Percentiles rank a stretch among this genome's conserved stretches.
Conservation (phyloP, 1,140 invertebrate genomes). For the Neuroterus valhalla region DNA sequence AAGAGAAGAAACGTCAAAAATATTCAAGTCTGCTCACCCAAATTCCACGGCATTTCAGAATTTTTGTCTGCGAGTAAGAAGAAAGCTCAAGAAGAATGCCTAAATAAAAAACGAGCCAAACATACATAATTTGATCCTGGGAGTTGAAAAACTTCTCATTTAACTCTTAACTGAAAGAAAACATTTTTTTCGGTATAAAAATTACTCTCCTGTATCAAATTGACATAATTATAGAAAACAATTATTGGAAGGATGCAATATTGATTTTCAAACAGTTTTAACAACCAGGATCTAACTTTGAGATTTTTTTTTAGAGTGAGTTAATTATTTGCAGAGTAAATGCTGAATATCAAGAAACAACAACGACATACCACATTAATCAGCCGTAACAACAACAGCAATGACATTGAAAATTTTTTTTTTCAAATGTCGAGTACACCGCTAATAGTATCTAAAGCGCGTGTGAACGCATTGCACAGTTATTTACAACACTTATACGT, state of each 20-base stretch:
- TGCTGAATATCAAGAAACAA: slow-evolving; percentile 72
- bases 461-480: slow-evolving; percentile 41
- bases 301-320: background rate
- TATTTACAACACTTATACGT: slow-evolving; percentile 49
- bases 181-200: background rate
- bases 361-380: slow-evolving; percentile 74
- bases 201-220: background rate
- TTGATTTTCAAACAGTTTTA: background rate
- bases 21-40: slow-evolving; percentile 48
- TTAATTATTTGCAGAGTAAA: slow-evolving; percentile 43
- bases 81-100: slow-evolving; percentile 37
- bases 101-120: slow-evolving; percentile 1
- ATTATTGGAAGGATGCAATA: too few relatives aligned
- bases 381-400: slow-evolving; percentile 65
- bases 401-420: slow-evolving; percentile 46
- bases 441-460: slow-evolving; percentile 52
- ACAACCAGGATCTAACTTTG: background rate
- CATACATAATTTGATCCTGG: background rate
- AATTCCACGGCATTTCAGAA: slow-evolving; percentile 50
- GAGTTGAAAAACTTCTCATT: background rate
- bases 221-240: too few relatives aligned
- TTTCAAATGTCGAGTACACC: background rate
- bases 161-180: too few relatives aligned
- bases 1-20: slow-evolving; percentile 25
- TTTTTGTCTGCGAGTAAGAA: slow-evolving; percentile 28